A percentile compares a stretch with the other conserved stretches of the same genome.
Evolutionary conservation across 2,888 invertebrate species (phyloP).

Genomic region (Leptopilina syphax): DNA sequence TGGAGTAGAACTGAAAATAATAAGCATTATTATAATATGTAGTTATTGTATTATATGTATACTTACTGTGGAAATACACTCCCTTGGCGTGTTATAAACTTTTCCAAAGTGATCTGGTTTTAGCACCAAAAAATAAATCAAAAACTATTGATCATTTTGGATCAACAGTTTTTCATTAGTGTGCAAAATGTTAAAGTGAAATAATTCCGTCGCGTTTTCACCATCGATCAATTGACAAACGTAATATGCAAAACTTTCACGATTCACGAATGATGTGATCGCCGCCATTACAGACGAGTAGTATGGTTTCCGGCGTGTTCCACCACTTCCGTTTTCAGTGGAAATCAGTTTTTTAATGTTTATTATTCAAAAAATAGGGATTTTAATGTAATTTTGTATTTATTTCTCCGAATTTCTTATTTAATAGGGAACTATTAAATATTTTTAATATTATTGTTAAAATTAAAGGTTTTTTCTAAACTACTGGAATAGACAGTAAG

Average conservation of each 20-base stretch:
- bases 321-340: slow-evolving; percentile 16
- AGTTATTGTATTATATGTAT: too few relatives aligned
- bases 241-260: slow-evolving; percentile 4
- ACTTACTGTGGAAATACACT: slow-evolving; percentile 31
- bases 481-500: too few relatives aligned
- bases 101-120: background rate
- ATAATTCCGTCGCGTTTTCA: slow-evolving; percentile 1
- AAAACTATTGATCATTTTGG: background rate
- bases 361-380: too few relatives aligned
- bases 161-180: background rate
- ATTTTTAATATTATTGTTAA: too few relatives aligned
- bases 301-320: slow-evolving; percentile 13
- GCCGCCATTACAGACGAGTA: slow-evolving; percentile 25
- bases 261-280: slow-evolving; percentile 11
- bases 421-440: too few relatives aligned
- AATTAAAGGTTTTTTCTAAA: too few relatives aligned
- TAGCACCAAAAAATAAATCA: background rate
- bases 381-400: too few relatives aligned
- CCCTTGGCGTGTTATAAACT: slow-evolving; percentile 30
- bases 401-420: too few relatives aligned
- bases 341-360: background rate
- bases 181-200: background rate
- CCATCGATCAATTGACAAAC: background rate
- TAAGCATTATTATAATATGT: background rate
- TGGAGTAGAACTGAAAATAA: background rate